These are phyloP conservation scores for Parazoanthus atlanticus DNA, from an alignment of 92 coral and sea anemone species.

Conservation along the genomic window DNA sequence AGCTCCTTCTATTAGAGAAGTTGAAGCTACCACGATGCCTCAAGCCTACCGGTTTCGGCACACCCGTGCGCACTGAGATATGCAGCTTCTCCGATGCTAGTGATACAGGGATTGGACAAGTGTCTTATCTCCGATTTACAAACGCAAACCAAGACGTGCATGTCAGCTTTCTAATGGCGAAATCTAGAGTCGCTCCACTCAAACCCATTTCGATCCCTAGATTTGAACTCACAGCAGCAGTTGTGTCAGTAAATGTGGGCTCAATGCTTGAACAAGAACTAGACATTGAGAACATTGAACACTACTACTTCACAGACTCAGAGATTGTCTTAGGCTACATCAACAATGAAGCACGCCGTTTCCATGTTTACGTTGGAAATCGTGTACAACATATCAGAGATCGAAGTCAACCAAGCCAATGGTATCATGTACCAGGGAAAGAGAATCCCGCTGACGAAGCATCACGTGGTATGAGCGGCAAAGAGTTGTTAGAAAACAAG, in stretches of 20 bases:
- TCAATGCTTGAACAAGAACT: conserved; percentile 42
- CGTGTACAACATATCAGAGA: too few relatives aligned
- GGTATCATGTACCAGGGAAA: neutral
- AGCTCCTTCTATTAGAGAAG: conserved; percentile 48
- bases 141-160: conserved; percentile 35
- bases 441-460: too few relatives aligned
- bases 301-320: too few relatives aligned
- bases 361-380: too few relatives aligned
- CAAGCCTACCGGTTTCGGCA: conserved; percentile 55
- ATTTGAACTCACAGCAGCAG: conserved; percentile 60
- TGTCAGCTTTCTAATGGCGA: conserved; percentile 67
- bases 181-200: conserved; percentile 54
- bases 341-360: too few relatives aligned
- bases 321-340: too few relatives aligned
- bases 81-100: conserved; percentile 58
- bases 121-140: conserved; percentile 4
- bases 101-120: conserved; percentile 60
- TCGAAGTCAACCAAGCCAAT: neutral
- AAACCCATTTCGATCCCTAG: conserved; percentile 54
- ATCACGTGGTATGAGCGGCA: too few relatives aligned
- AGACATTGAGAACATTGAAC: too few relatives aligned
- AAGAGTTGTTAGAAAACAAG: too few relatives aligned
- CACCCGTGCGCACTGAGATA: conserved; percentile 40
- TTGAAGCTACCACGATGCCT: conserved; percentile 50
- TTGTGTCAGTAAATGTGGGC: conserved; percentile 47